Base-by-base conservation (phyloP, 2,113 vertebrate species). In the Neofelis nebulosa region DNA sequence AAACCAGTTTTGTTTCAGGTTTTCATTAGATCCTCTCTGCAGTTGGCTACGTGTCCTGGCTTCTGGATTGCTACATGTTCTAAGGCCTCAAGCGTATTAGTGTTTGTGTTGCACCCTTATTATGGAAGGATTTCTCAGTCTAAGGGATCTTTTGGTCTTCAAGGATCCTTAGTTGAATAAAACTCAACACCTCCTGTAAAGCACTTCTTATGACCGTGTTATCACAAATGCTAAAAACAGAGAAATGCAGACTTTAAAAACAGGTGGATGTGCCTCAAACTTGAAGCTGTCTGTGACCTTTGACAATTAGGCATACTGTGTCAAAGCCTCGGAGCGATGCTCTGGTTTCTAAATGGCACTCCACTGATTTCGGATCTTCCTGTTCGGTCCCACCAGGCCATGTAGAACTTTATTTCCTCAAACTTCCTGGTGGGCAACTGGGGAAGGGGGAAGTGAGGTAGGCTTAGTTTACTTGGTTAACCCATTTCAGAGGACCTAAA, bases 401-500 rank as follows among this genome's bases (percentile, higher is more conserved):
- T 0, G 25, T 19, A 83, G 66, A 94, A 45, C 25, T 33, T 57
- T 61, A 68, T 11, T 79, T 89, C 25, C 48, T 68, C 88, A 91
- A 95, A 38, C 45, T 78, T 82, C 83, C 29, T 11, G 18, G 52
- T 94, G 45, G 92, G 33, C n/a, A 57, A 81, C 25, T 84, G 83
- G 41, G 45, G 36, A 80, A 73, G 74, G 2, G 7, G 25, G 36
- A 61, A 38, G 23, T 27, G 31, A 50, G 48, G 29, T 10, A 87
- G 71, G 19, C 21, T 94, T 97, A 63, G 41, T 85, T 90, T 88
- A 87, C 3, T 55, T 80, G 88, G 36, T 85, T 83, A 98, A 97
- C 94, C 36, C 96, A 73, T 48, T 95, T 97, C 82, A 97, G 36
- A 93, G 29, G 82, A 91, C 74, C 90, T 7, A 96, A 98, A 96